These are phyloP conservation scores for Parelbella ahira DNA, from an alignment of 2,888 invertebrate genomes.

Conservation along the genomic window DNA sequence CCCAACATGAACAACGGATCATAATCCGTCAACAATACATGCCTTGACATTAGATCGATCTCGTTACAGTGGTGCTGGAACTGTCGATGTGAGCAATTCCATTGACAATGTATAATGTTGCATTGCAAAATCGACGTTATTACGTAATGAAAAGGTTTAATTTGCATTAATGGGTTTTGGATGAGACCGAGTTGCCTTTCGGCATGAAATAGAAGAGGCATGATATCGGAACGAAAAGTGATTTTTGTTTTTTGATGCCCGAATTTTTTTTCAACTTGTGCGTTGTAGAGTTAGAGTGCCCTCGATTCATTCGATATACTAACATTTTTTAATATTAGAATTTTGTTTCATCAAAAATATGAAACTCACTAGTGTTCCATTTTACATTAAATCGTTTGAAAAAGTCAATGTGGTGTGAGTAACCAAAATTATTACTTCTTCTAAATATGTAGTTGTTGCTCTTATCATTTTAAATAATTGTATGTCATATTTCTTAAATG, in stretches of 20 bases:
- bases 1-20: no score
- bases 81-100: constrained; percentile 16
- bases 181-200: constrained; percentile 9
- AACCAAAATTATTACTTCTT: no score
- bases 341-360: no score
- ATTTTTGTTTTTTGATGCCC: constrained; percentile 25
- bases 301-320: constrained; percentile 20
- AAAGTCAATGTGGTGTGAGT: no score
- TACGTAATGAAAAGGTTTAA: constrained; percentile 2
- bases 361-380: no score
- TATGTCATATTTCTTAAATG: no score
- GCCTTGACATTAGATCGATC: constrained; percentile 23
- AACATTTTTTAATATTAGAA: no score
- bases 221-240: constrained; percentile 23
- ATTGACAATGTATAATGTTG: neutral
- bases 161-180: neutral
- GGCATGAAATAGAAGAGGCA: constrained; percentile 22
- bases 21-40: constrained; percentile 34
- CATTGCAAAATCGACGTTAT: constrained; percentile 7
- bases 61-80: constrained; percentile 13
- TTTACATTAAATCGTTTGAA: no score
- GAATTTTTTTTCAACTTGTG: constrained; percentile 13
- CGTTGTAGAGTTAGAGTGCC: constrained; percentile 20
- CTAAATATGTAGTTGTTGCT: no score
- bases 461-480: no score